Evolutionary conservation across 2,113 vertebrate genomes (phyloP).

Genomic region (Odocoileus virginianus): DNA sequence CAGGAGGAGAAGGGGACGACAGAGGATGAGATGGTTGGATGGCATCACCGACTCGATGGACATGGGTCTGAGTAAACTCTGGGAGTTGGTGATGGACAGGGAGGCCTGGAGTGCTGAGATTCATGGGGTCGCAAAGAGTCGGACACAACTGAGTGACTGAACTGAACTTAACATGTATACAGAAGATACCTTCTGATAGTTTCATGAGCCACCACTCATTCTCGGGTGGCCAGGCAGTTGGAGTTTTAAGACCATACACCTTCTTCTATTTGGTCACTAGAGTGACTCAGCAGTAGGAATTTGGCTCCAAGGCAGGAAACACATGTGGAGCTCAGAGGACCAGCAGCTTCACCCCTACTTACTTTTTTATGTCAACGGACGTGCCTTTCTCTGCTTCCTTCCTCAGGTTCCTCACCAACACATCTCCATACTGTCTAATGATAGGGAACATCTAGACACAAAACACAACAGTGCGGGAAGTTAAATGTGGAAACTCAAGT

Average conservation of each 20-base stretch:
- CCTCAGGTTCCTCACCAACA: constrained; percentile 78
- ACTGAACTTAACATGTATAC: no score
- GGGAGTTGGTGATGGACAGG: no score
- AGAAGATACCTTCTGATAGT: background rate
- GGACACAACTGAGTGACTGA: no score
- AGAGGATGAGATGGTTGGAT: no score
- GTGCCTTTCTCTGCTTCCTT: constrained; percentile 78
- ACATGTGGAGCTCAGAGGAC: background rate
- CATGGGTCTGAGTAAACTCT: no score
- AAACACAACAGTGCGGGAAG: background rate
- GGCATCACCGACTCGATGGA: no score
- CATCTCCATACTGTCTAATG: constrained; percentile 79
- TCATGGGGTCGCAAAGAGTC: no score
- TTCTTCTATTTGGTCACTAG: background rate
- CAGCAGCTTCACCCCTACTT: constrained; percentile 59
- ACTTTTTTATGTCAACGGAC: constrained; percentile 78
- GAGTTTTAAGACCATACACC: background rate
- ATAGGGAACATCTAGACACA: constrained; percentile 86
- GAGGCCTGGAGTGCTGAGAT: no score
- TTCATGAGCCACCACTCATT: background rate
- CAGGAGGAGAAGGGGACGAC: no score
- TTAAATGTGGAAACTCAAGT: background rate
- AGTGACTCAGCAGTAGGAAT: background rate
- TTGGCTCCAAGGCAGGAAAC: background rate
- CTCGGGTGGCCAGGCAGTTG: constrained; percentile 48